A percentile compares a stretch with the other conserved stretches of the same genome.
Evolutionary conservation across 1,140 invertebrate species (phyloP).

Genomic region (Phymastichus coffea): DNA sequence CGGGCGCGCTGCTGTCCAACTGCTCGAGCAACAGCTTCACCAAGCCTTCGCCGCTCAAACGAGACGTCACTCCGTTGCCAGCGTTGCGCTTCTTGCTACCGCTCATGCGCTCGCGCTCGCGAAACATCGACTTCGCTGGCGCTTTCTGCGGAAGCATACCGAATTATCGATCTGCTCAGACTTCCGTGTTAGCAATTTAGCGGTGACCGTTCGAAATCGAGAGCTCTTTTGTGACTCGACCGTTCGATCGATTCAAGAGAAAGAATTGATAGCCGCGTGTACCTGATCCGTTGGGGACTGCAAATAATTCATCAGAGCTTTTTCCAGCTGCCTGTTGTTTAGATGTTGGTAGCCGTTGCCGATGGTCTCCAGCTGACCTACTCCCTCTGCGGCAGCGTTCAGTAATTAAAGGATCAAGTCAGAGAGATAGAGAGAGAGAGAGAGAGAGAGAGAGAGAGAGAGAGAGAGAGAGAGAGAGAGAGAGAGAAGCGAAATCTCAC

Average conservation of each 20-base stretch:
- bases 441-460: too few relatives aligned
- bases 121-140: slow-evolving; percentile 40
- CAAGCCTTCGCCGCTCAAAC: slow-evolving; percentile 31
- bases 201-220: neutral
- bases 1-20: slow-evolving; percentile 23
- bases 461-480: neutral
- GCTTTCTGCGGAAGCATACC: slow-evolving; percentile 29
- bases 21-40: slow-evolving; percentile 34
- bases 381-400: neutral
- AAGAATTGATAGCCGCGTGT: too few relatives aligned
- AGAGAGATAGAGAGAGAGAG: too few relatives aligned
- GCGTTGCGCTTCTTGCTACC: slow-evolving; percentile 29
- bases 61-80: neutral
- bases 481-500: slow-evolving; percentile 25
- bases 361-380: slow-evolving; percentile 45
- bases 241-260: too few relatives aligned
- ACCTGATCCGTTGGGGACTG: slow-evolving; percentile 37
- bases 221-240: too few relatives aligned
- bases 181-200: neutral
- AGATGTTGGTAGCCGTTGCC: slow-evolving; percentile 46
- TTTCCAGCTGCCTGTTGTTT: slow-evolving; percentile 39
- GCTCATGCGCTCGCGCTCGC: slow-evolving; percentile 42
- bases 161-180: neutral
- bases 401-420: neutral
- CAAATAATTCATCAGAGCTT: slow-evolving; percentile 40